These are phyloP conservation scores for Cheiracanthium punctorium DNA, from an alignment of 2,888 invertebrate genomes.

Conservation along the genomic window DNA sequence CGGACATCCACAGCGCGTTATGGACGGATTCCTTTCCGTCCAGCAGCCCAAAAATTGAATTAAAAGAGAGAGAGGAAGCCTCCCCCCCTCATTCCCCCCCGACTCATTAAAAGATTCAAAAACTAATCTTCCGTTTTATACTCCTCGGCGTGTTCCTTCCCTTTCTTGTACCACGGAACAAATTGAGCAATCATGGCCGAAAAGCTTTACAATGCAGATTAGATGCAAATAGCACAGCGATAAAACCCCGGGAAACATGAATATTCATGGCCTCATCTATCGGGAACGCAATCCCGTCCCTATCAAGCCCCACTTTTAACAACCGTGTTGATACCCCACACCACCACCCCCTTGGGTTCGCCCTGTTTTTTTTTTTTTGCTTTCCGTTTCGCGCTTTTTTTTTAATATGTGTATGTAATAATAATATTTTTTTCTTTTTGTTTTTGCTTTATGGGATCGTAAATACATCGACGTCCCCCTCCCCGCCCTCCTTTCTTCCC, in stretches of 20 bases:
- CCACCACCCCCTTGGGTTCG: neutral
- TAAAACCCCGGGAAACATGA: slow-evolving; percentile 66
- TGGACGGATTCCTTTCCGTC: neutral
- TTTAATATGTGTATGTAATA: too few species aligned
- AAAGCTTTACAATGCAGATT: slow-evolving; percentile 66
- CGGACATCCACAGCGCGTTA: too few species aligned
- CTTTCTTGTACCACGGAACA: slow-evolving; percentile 26
- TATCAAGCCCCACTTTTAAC: neutral
- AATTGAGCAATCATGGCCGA: slow-evolving; percentile 65
- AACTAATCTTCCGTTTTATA: neutral
- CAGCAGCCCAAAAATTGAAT: neutral
- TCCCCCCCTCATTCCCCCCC: too few species aligned
- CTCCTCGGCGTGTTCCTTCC: neutral
- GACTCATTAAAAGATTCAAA: neutral
- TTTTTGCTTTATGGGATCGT: neutral
- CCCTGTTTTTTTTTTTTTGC: neutral
- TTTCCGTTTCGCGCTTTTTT: neutral
- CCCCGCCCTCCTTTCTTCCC: too few species aligned
- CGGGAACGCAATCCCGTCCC: slow-evolving; percentile 29
- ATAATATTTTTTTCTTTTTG: neutral
- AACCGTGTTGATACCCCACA: neutral
- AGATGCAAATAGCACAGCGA: slow-evolving; percentile 65
- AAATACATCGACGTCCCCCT: too few species aligned
- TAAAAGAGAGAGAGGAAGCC: neutral
- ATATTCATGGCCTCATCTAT: slow-evolving; percentile 65